Percentiles rank a stretch among this genome's conserved stretches.
Conservation (phyloP, 2,113 vertebrate species). For the Pedetes capensis region DNA sequence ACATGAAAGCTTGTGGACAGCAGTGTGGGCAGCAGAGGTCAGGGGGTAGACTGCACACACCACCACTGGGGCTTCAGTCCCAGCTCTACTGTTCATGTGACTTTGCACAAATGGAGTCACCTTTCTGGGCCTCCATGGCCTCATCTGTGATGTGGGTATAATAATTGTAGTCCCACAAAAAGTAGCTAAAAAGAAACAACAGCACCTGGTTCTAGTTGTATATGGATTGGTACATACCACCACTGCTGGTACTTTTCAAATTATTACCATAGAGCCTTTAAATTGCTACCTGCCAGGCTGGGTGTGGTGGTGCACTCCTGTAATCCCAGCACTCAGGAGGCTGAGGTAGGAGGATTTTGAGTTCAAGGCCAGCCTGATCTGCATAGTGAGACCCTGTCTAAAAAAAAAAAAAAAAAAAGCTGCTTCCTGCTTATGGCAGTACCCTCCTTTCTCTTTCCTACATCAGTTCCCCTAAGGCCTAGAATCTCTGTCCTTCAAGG, state of each 20-base stretch:
- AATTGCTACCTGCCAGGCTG: not conserved
- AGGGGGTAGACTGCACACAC: no score
- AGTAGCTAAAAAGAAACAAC: not conserved
- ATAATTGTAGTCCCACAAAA: not conserved
- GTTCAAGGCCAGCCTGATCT: no score
- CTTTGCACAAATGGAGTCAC: not conserved
- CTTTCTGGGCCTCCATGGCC: not conserved
- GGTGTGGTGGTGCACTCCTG: no score
- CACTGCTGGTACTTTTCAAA: not conserved
- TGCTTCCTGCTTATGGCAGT: not conserved
- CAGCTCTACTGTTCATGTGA: not conserved
- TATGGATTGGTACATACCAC: not conserved
- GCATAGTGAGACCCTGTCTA: no score
- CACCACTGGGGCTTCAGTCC: no score
- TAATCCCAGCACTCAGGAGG: no score
- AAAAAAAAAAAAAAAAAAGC: no score
- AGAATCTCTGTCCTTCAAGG: not conserved
- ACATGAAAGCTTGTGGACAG: no score
- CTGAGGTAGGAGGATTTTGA: no score
- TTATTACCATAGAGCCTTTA: not conserved
- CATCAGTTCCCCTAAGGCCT: not conserved
- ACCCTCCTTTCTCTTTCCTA: not conserved
- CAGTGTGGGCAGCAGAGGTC: no score
- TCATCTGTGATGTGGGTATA: not conserved
- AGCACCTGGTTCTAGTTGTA: not conserved